phyloP scores from a whole-genome alignment of 1,140 invertebrate species.

The Phortica variegata region DNA sequence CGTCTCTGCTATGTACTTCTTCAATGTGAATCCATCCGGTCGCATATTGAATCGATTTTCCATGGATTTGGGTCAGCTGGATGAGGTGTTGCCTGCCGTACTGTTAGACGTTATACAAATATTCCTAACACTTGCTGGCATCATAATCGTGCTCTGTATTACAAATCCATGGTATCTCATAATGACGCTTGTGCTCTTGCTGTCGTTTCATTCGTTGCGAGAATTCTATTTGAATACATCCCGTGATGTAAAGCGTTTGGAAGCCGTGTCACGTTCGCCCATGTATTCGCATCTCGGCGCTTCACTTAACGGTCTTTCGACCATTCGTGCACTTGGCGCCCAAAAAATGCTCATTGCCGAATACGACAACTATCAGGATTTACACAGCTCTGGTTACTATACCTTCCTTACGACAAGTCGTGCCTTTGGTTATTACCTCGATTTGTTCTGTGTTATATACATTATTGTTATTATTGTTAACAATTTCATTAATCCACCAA shows the following conservation, averaged over 20 bases:
- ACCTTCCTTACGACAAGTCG: constrained; percentile 76
- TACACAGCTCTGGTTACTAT: constrained; percentile 74
- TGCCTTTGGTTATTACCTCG: constrained; percentile 79
- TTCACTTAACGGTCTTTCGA: constrained; percentile 71
- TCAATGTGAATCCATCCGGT: constrained; percentile 75
- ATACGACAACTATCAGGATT: constrained; percentile 66
- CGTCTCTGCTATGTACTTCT: constrained; percentile 71
- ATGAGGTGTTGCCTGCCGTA: constrained; percentile 56
- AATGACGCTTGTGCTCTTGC: constrained; percentile 68
- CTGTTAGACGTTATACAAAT: constrained; percentile 76
- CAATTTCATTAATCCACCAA: constrained; percentile 61
- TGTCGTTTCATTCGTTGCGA: constrained; percentile 73
- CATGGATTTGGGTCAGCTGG: constrained; percentile 69
- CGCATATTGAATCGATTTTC: constrained; percentile 75
- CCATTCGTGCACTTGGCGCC: constrained; percentile 69
- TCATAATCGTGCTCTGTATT: constrained; percentile 70
- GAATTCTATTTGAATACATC: constrained; percentile 80
- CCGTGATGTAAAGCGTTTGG: constrained; percentile 82
- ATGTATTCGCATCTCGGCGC: constrained; percentile 77
- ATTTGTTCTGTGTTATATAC: constrained; percentile 69
- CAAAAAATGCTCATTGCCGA: constrained; percentile 66
- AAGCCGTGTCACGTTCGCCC: constrained; percentile 76
- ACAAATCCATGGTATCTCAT: constrained; percentile 77
- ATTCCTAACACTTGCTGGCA: constrained; percentile 70
- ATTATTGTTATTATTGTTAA: constrained; percentile 70